These are phyloP conservation scores for Anser brachyrhynchus DNA, from an alignment of 2,113 vertebrate genomes.

Conservation along the genomic window DNA sequence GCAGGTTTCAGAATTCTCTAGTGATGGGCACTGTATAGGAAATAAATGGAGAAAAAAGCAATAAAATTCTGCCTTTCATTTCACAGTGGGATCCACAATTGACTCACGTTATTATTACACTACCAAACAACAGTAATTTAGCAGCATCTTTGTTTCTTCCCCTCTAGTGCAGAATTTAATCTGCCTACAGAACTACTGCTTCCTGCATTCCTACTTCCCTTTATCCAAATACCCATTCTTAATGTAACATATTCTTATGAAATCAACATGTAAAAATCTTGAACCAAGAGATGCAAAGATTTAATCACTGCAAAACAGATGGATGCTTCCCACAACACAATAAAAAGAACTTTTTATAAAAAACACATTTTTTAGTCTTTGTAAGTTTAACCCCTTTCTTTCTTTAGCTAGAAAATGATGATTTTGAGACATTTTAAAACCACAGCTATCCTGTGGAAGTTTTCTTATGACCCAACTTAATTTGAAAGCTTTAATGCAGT, in stretches of 20 bases:
- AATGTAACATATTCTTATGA: neutral
- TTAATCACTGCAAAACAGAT: neutral
- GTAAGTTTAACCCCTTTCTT: neutral
- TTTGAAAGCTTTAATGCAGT: neutral
- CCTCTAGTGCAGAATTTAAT: neutral
- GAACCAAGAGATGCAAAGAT: neutral
- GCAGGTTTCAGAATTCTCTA: neutral
- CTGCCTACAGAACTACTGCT: neutral
- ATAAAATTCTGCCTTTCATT: neutral
- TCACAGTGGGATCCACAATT: neutral
- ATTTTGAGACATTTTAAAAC: neutral
- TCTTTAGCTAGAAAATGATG: neutral
- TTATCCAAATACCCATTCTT: neutral
- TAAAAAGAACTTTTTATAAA: neutral
- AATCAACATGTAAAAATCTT: neutral
- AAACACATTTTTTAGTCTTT: neutral
- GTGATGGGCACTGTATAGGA: neutral
- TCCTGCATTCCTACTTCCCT: neutral
- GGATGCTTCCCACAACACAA: neutral
- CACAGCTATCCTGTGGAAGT: neutral
- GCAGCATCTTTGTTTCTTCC: neutral
- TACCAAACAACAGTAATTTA: neutral
- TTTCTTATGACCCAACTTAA: neutral
- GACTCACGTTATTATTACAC: neutral
- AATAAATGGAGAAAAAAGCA: neutral